These are phyloP conservation scores for Coenonympha arcania DNA, from an alignment of 2,888 invertebrate genomes.

Conservation along the genomic window DNA sequence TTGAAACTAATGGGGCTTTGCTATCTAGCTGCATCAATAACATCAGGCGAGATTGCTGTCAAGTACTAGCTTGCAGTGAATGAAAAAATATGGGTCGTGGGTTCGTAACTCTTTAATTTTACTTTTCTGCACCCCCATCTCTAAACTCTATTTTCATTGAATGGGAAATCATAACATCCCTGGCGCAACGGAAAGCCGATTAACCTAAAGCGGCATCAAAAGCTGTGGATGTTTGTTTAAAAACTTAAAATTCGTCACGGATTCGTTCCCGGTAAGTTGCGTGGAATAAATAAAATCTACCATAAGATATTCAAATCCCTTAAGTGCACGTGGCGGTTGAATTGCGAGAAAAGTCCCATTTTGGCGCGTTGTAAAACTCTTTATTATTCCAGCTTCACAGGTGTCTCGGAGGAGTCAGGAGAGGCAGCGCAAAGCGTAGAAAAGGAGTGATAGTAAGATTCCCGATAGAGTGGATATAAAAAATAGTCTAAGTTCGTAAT, in stretches of 20 bases:
- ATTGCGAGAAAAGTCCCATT: constrained; percentile 71
- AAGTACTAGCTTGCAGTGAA: too few relatives aligned
- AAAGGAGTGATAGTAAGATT: constrained; percentile 42
- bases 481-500: background rate
- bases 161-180: background rate
- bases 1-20: too few relatives aligned
- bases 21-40: too few relatives aligned
- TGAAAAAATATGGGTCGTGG: too few relatives aligned
- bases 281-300: constrained; percentile 64
- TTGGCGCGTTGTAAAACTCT: constrained; percentile 70
- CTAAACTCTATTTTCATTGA: too few relatives aligned
- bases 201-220: constrained; percentile 1
- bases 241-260: constrained; percentile 52
- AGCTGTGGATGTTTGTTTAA: constrained; percentile 43
- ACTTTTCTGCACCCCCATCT: too few relatives aligned
- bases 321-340: constrained; percentile 73
- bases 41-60: too few relatives aligned
- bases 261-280: constrained; percentile 52
- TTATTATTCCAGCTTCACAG: constrained; percentile 70
- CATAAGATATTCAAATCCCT: constrained; percentile 74
- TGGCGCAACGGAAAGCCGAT: background rate
- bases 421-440: constrained; percentile 47
- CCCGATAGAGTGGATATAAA: background rate
- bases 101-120: too few relatives aligned
- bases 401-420: constrained; percentile 64